Base-by-base conservation (phyloP, 2,888 invertebrate species). In the Sceliomorpha sp. region DNA sequence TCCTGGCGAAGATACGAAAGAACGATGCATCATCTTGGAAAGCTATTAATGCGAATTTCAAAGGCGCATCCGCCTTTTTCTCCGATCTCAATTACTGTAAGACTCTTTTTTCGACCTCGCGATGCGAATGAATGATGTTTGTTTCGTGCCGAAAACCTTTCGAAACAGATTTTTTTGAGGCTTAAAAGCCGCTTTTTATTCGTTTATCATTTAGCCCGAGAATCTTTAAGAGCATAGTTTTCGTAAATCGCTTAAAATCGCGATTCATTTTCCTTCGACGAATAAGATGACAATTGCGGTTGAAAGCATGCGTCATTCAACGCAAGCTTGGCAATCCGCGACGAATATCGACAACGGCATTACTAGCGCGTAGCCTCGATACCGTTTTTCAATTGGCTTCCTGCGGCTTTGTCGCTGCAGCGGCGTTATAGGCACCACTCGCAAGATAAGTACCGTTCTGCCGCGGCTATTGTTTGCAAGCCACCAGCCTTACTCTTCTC, bases 331-430 rank as follows among this genome's bases (percentile, higher is more conserved):
- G 60, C 72, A 75, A 80, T 75, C 72, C 71, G 72, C 62, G 68
- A 71, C 72, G 72, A 77, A 77, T 77, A 77, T 79, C 71, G 74
- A 53, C 50, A 51, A 34, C 47, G 58, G 36, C 58, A 55, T 60
- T 58, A 53, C 64, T 34, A 48, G 62, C 58, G 58, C 36, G 29
- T 60, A 51, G 70, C 67, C 77, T 80, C 78, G 79, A 73, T 76
- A 72, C 73, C 72, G 78, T 83, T 83, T 83, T 83, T 83, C 83
- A 82, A 83, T 82, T 75, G 78, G 71, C 74, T 73, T 72, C 69
- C 64, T 47, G 62, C 72, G 73, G 78, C 81, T 77, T 78, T 76
- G 76, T 77, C 73, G 71, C 72, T 67, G 73, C 75, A 77, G 78
- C 72, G 74, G 64, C 51, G 71, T 42, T 53, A 55, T 63, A 68